Conservation (phyloP, 2,797 vertebrate genomes). For the Gallinago stenura region DNA sequence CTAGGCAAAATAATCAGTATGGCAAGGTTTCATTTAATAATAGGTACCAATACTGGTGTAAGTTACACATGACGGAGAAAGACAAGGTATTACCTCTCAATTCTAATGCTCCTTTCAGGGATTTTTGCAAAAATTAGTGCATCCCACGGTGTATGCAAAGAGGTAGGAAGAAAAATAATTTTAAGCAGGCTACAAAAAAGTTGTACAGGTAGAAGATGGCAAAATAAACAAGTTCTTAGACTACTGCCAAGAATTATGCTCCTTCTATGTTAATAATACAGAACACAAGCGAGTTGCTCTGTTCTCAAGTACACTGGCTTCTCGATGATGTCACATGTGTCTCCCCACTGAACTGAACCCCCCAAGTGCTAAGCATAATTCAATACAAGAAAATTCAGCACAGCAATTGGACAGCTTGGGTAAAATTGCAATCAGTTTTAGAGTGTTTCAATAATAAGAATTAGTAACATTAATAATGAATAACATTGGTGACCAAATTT, state of each 20-base stretch:
- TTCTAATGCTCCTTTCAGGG: background rate
- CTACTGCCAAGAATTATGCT: background rate
- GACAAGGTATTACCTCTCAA: background rate
- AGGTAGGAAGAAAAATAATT: background rate
- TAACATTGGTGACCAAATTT: background rate
- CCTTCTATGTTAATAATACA: background rate
- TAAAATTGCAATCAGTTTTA: background rate
- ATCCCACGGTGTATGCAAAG: background rate
- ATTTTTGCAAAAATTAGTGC: background rate
- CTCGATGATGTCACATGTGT: background rate
- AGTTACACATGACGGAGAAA: background rate
- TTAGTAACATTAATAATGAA: background rate
- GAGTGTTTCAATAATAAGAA: background rate
- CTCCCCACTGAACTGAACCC: background rate
- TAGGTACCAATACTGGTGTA: background rate
- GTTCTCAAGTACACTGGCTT: background rate
- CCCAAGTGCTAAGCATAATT: background rate
- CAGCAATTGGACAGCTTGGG: background rate
- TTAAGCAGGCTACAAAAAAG: background rate
- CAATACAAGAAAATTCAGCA: background rate
- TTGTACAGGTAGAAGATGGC: background rate
- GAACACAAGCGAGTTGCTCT: background rate
- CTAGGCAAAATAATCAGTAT: background rate
- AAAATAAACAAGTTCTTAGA: background rate
- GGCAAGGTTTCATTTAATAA: background rate